phyloP scores from a whole-genome alignment of 92 coral and sea anemone genomes.

The Palythoa heliodiscus region DNA sequence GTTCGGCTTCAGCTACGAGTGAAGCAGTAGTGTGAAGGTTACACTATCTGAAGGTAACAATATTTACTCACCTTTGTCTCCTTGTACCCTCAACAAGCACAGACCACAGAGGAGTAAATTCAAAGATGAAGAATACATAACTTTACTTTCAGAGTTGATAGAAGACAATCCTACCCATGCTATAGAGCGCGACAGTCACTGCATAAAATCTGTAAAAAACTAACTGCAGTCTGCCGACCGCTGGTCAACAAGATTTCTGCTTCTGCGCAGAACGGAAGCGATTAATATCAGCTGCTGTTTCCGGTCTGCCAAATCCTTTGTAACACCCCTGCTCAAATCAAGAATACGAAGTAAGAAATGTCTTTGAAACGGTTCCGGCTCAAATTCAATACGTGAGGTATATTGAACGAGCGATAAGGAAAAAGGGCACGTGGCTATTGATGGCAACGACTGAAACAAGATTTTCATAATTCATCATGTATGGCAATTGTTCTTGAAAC shows the following conservation, averaged over 20 bases:
- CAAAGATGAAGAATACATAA: background rate
- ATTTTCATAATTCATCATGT: background rate
- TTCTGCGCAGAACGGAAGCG: conserved; percentile 48
- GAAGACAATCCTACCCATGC: conserved; percentile 15
- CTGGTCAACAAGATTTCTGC: conserved; percentile 30
- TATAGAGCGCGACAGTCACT: background rate
- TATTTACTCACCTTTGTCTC: conserved; percentile 34
- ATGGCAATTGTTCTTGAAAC: background rate
- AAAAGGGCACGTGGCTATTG: conserved; percentile 35
- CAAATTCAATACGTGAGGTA: conserved; percentile 38
- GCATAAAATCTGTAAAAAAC: background rate
- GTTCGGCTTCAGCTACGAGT: conserved; percentile 7
- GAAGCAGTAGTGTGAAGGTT: conserved; percentile 28
- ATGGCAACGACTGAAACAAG: background rate
- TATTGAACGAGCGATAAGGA: conserved; percentile 19
- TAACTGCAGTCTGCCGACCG: conserved; percentile 1
- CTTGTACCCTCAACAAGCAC: background rate
- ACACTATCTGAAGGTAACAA: background rate
- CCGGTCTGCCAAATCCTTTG: conserved; percentile 38
- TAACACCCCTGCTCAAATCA: conserved; percentile 28
- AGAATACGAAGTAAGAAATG: conserved; percentile 26
- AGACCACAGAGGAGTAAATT: conserved; percentile 17
- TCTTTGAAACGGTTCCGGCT: conserved; percentile 43
- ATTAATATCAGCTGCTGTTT: conserved; percentile 48
- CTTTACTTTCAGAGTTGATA: background rate